Percentiles rank a stretch among this genome's conserved stretches.
Conservation (phyloP, 2,797 vertebrate genomes). For the Cirrhinus molitorella region DNA sequence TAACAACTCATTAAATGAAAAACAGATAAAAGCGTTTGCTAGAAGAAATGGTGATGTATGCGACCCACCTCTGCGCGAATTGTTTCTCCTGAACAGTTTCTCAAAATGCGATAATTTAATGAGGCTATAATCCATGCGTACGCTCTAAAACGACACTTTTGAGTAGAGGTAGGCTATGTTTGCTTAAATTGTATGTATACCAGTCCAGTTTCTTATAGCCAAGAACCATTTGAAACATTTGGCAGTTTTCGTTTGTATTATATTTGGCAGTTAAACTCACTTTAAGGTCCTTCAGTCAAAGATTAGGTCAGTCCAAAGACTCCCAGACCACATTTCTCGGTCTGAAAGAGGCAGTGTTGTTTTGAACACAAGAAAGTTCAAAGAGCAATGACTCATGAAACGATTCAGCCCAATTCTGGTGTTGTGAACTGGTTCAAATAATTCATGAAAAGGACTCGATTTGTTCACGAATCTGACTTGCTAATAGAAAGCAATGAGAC, state of each 20-base stretch:
- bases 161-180: not conserved
- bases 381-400: not conserved
- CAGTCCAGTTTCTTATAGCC: not conserved
- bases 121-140: not conserved
- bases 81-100: not conserved
- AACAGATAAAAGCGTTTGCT: slow-evolving; percentile 4
- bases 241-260: not conserved
- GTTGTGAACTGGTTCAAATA: not conserved
- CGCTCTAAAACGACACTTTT: not conserved
- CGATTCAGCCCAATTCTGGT: not conserved
- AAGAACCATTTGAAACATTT: not conserved
- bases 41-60: not conserved
- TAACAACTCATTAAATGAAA: slow-evolving; percentile 1
- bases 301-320: not conserved
- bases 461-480: not conserved
- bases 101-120: not conserved
- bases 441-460: not conserved
- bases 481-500: not conserved
- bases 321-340: not conserved
- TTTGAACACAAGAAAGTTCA: not conserved
- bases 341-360: not conserved
- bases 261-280: not conserved
- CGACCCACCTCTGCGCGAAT: not conserved
- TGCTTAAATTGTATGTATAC: not conserved
- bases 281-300: not conserved